Base-by-base conservation (phyloP, 1,140 invertebrate species). In the Orchesella cincta region DNA sequence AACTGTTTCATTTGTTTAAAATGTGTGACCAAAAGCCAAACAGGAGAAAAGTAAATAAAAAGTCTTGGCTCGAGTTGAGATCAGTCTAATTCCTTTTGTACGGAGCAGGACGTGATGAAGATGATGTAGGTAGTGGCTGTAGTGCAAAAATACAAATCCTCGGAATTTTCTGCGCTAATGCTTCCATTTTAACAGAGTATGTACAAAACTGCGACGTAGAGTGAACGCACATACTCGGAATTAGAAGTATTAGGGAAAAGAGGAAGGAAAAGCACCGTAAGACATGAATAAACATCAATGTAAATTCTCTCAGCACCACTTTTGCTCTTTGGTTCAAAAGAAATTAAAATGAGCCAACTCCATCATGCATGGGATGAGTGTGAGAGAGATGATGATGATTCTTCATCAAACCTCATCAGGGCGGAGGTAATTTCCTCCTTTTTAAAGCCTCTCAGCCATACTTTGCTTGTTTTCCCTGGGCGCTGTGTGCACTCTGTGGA, bases 381-480 rank as follows among this genome's bases (percentile, higher is more conserved):
- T n/a, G n/a, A n/a, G n/a, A n/a, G n/a, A n/a, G n/a, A n/a, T n/a
- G n/a, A n/a, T n/a, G n/a, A n/a, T n/a, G n/a, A 57, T 18, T 57
- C 52, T 57, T 57, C 52, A 57, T 57, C 52, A 57, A 57, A 57
- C 23, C 52, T 57, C 52, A 57, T 57, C 23, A n/a, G 52, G 23
- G 52, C 52, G 23, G 23, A 57, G 23, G 12, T 57, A 57, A 57
- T 57, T 18, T 26, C 8, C 23, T 46, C 39, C 39, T 46, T 46
- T 46, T 5, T 5, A 18, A 46, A 46, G 5, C 18, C 39, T 46
- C 18, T 18, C 39, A 18, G 18, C 5, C n/a, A n/a, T n/a, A n/a
- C n/a, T 46, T 8, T 46, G 39, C 39, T 46, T 46, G 5, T 46
- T 46, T 5, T 18, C 18, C 39, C 5, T 46, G 39, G 18, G 18